Evolutionary conservation across 2,888 invertebrate species (phyloP), one percentile per base, ranked within the genome.

Genomic region (Heliconius cydno): DNA sequence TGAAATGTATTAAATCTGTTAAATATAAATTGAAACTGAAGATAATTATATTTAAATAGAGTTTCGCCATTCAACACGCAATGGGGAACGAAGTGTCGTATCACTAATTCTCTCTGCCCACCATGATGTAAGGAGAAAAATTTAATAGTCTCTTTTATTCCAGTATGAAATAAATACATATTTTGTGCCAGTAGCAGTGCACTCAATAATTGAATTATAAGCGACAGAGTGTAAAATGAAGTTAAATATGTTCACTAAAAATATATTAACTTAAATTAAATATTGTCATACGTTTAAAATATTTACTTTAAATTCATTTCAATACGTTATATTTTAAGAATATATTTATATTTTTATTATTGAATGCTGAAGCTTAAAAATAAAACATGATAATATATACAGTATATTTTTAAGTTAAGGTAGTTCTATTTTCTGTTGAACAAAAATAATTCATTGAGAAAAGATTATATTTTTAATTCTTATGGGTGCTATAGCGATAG

Each of bases 391-490:
- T 25, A 67, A 67, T 9, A 34, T 34, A 6, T 6, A 68, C 12
- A 70, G 7, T 70, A 19, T 46, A 15, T 70, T 68, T 68, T 38
- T n/a, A 68, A n/a, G 68, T 68, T n/a, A 9, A 22, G 34, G 2
- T 41, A 46, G 70, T 34, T 60, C 73, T 60, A 60, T 30, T 60
- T 60, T 57, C 3, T 34, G 60, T 13, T 22, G 2, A 22, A 25
- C 28, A 60, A 60, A 34, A 60, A 73, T 60, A 73, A 38, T 73
- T 19, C n/a, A n/a, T 57, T 60, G 34, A 60, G 22, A 34, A 57
- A 65, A 41, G 9, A 63, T 65, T 75, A 72, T 77, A 77, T 63
- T 41, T 46, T 78, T 78, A 60, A 78, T 66, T 34, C 15, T 41
- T 30, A 65, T 30, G 22, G 52, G 19, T 63, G 46, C 38, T 52